Base-by-base conservation (phyloP, 2,888 invertebrate species). In the Dicycla oo region DNA sequence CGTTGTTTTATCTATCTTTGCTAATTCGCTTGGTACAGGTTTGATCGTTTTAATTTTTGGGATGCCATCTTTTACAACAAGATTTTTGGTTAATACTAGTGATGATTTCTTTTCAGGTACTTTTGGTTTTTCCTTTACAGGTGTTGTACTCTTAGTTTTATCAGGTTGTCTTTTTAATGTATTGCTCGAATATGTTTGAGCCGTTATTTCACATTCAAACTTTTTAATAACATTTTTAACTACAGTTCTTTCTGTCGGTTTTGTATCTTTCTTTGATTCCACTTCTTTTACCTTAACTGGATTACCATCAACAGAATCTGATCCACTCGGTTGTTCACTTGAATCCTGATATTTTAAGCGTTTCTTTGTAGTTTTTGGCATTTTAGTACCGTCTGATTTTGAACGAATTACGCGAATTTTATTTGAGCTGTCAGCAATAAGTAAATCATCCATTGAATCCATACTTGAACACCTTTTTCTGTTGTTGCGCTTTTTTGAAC, bases 71-170 rank as follows among this genome's bases (percentile, higher is more conserved):
- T 94, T 96, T 23, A 96, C 92, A 23, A 96, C 96, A 81, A 96
- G 80, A 86, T 96, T 96, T 90, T 96, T 96, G 60, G 96, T 96
- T 93, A 96, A 91, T 43, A 94, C 92, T 93, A 96, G 85, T 83
- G 95, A 93, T 82, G 96, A 94, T 91, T 96, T 97, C 88, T 97
- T 97, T 92, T 96, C 97, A 92, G 97, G 97, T 93, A 97, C 95
- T 94, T 96, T 96, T 58, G 97, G 96, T 94, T 97, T 97, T 89
- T 95, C 95, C 92, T 93, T 95, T 71, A 88, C 51, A 65, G 88
- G 87, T 57, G 86, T 87, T 88, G 89, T 89, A 90, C 86, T 92
- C 88, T 90, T 91, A 49, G 79, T 82, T 87, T 88, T 90, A 75
- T 91, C 95, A 73, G 94, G 92, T 84, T 94, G 93, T 88, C 89